These are phyloP conservation scores for Tokudaia muenninki DNA, from an alignment of 2,797 vertebrate species.

Conservation along the genomic window DNA sequence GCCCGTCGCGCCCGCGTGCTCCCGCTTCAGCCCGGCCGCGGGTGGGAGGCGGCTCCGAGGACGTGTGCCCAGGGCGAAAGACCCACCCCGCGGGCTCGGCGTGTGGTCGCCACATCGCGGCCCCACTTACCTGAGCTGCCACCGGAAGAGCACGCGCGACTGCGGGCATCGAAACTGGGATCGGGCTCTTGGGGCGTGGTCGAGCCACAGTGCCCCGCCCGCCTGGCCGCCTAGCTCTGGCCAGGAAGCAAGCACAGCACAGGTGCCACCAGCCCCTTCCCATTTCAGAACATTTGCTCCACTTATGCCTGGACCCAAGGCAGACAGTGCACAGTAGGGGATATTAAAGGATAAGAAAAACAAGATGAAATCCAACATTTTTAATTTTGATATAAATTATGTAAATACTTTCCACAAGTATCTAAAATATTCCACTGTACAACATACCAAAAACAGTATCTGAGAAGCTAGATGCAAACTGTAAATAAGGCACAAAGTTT, in stretches of 20 bases:
- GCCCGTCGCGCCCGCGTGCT: not conserved
- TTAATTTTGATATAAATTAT: slow-evolving; percentile 75
- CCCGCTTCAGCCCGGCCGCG: too few relatives aligned
- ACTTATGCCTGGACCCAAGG: not conserved
- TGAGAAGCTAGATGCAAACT: slow-evolving; percentile 50
- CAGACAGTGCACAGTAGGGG: not conserved
- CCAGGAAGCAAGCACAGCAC: not conserved
- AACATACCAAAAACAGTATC: slow-evolving; percentile 62
- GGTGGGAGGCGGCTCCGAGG: not conserved
- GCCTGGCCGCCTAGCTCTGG: not conserved
- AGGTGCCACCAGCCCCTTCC: not conserved
- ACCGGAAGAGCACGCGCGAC: not conserved
- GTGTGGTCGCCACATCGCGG: not conserved
- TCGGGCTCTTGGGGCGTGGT: not conserved
- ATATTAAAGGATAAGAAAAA: slow-evolving; percentile 18
- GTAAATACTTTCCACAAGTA: slow-evolving; percentile 68
- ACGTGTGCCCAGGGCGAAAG: not conserved
- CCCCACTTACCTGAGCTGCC: not conserved
- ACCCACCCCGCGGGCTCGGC: not conserved
- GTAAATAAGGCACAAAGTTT: slow-evolving; percentile 79
- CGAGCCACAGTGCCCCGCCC: not conserved
- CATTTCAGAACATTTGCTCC: not conserved
- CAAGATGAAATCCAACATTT: slow-evolving; percentile 70
- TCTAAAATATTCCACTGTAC: slow-evolving; percentile 71
- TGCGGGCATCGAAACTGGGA: not conserved